Evolutionary conservation across 2,888 invertebrate genomes (phyloP).

Genomic region (Diachrysia chrysitis): DNA sequence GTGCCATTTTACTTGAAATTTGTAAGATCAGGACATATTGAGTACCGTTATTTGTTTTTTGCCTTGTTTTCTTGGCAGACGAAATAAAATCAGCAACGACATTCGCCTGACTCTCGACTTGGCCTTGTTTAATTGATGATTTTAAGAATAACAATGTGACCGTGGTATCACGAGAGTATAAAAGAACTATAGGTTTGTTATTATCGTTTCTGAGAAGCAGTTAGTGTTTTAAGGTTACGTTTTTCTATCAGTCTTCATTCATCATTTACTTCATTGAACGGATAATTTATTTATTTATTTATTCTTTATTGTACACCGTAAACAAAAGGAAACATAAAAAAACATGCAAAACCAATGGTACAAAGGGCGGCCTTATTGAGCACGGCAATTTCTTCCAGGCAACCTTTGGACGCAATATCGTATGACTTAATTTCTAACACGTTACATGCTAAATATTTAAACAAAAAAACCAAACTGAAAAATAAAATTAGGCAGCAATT

Average conservation of each 20-base stretch:
- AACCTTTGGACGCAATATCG: too few relatives aligned
- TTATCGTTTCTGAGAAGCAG: neutral
- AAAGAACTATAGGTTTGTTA: neutral
- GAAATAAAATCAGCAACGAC: slow-evolving; percentile 15
- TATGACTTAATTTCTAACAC: too few relatives aligned
- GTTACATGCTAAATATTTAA: too few relatives aligned
- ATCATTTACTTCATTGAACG: neutral
- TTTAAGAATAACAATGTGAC: neutral
- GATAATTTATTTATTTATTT: too few relatives aligned
- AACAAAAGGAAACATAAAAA: too few relatives aligned
- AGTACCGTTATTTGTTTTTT: slow-evolving; percentile 15
- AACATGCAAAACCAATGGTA: too few relatives aligned
- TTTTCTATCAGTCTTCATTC: neutral
- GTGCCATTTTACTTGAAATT: neutral
- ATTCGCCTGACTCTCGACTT: slow-evolving; percentile 22
- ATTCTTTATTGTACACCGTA: too few relatives aligned
- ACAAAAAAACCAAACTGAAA: too few relatives aligned
- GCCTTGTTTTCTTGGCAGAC: slow-evolving; percentile 12
- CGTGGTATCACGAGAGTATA: neutral
- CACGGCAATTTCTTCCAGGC: too few relatives aligned
- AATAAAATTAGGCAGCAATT: too few relatives aligned
- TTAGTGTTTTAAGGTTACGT: neutral
- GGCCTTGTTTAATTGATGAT: neutral
- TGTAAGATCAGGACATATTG: neutral
- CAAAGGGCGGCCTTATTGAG: too few relatives aligned